Evolutionary conservation across 2,888 invertebrate genomes (phyloP).

Genomic region (Sarcophaga subvicina): DNA sequence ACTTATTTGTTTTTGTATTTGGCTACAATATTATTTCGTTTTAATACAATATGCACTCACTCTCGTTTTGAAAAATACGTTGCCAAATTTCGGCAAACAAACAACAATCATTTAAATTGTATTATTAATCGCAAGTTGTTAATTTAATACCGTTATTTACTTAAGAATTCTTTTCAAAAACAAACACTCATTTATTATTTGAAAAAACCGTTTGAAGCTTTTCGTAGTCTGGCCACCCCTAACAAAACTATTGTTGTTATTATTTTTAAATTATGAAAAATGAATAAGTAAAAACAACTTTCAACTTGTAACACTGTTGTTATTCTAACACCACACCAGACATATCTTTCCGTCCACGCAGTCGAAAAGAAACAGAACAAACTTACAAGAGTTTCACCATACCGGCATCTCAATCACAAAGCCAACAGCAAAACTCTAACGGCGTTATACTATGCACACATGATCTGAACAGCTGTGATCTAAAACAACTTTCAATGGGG

Average conservation of each 20-base stretch:
- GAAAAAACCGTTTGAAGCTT: constrained; percentile 10
- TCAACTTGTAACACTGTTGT: constrained; percentile 35
- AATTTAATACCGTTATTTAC: constrained; percentile 39
- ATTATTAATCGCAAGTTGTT: constrained; percentile 21
- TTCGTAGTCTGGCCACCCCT: constrained; percentile 53
- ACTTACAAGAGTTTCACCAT: constrained; percentile 38
- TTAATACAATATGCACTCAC: constrained; percentile 61
- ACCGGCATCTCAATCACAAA: constrained; percentile 40
- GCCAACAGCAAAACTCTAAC: neutral
- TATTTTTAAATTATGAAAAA: no score
- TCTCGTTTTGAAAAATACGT: constrained; percentile 31
- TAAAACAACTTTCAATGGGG: neutral
- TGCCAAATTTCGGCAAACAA: constrained; percentile 67
- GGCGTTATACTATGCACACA: constrained; percentile 21
- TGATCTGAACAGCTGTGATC: constrained; percentile 18
- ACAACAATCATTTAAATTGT: constrained; percentile 53
- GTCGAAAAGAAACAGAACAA: constrained; percentile 70
- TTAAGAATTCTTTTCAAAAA: constrained; percentile 33
- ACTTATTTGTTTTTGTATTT: constrained; percentile 48
- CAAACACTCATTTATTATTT: constrained; percentile 1
- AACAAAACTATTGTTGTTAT: constrained; percentile 14
- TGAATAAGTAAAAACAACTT: neutral
- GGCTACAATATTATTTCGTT: constrained; percentile 58
- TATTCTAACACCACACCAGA: constrained; percentile 58
- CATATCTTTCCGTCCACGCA: constrained; percentile 68